Evolutionary conservation across 1,140 invertebrate genomes (phyloP).

Genomic region (Drosophila trapezifrons): DNA sequence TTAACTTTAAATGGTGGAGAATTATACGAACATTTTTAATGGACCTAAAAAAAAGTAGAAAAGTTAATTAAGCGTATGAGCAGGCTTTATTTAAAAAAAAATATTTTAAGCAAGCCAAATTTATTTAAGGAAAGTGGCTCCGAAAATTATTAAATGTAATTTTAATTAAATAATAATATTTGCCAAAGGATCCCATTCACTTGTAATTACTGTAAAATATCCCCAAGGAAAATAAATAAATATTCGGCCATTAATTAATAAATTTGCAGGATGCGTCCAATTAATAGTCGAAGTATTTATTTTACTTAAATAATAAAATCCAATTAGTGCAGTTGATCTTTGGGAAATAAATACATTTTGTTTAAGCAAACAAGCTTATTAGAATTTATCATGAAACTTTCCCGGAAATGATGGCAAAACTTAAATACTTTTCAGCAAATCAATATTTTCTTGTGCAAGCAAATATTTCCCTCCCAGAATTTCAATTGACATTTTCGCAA

Average conservation of each 20-base stretch:
- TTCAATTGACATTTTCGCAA: background rate
- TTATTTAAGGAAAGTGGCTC: background rate
- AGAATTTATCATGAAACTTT: background rate
- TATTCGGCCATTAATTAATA: no score
- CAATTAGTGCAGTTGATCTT: no score
- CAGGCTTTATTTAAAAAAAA: background rate
- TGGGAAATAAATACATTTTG: no score
- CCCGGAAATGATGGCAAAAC: background rate
- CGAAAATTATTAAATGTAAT: no score
- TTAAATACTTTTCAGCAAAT: background rate
- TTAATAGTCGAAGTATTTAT: no score
- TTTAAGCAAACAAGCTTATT: background rate
- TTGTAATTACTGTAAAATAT: no score
- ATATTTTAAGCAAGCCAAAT: background rate
- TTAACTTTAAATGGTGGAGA: constrained; percentile 40
- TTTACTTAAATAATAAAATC: no score
- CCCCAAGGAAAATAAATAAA: no score
- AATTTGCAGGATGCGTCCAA: no score
- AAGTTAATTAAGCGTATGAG: background rate
- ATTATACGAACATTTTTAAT: constrained; percentile 1
- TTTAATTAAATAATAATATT: no score
- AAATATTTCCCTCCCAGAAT: background rate
- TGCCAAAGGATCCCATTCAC: no score
- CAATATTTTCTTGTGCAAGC: background rate
- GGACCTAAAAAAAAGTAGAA: background rate